Evolutionary conservation across 1,140 invertebrate species (phyloP), one percentile per base, ranked within the genome.

Genomic region (Drosophila burlai): DNA sequence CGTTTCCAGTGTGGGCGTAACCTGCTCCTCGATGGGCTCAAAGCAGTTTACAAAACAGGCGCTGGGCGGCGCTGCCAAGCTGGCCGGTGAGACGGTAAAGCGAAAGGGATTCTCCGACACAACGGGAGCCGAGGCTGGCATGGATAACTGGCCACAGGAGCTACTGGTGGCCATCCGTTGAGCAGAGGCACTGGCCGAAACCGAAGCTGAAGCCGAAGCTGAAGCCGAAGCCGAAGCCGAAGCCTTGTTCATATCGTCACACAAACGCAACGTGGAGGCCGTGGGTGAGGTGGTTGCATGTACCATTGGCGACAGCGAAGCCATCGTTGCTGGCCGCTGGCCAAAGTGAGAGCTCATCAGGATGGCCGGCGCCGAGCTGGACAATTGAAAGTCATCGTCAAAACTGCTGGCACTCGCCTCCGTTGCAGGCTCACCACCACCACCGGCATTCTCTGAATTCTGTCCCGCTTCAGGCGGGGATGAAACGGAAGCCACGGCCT

Each of bases 351-450:
- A 38, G 57, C 59, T 92, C n/a, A 92, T 59, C 8, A 92, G 67
- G n/a, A 78, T 69, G 15, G 91, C 91, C 5, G 91, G 91, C 8
- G 91, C 91, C 21, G 91, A 92, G 40, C 65, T 81, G 16, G 89
- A 85, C 13, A 87, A 31, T 65, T 91, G 89, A 47, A 83, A 92
- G 24, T 91, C 78, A 43, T 92, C 81, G 29, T 84, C 79, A 21
- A 83, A 90, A 13, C 79, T 85, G 50, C 74, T 40, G 49, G 47
- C 74, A 69, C 74, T 60, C 13, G 46, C 50, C 31, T 38, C 31
- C 2, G 43, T 24, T 7, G 21, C n/a, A 2, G 45, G 40, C 8
- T 50, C 55, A 9, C n/a, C 24, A 5, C 38, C 55, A 9, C 21
- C 31, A 11, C 45, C 31, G 1, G n/a, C 13, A 34, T 64, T 40